phyloP scores from a whole-genome alignment of 2,797 vertebrate species.

The Fistularia tabacaria region DNA sequence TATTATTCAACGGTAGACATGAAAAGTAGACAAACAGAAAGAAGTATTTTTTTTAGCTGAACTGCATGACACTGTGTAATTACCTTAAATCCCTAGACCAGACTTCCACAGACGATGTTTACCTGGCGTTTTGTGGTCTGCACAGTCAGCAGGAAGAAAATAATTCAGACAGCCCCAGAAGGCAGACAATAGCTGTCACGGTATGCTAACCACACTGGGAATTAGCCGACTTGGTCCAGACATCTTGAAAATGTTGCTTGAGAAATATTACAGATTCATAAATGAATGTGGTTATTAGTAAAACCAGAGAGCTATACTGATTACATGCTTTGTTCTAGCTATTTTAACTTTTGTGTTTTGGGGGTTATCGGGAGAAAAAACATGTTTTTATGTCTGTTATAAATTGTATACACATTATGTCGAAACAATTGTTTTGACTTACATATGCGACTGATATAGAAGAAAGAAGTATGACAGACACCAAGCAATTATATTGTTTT shows the following conservation, averaged over 20 bases:
- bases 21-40: no score
- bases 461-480: no score
- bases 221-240: conserved; percentile 15
- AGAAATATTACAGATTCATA: not conserved
- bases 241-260: conserved; percentile 7
- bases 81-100: conserved; percentile 53
- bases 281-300: not conserved
- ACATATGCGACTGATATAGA: no score
- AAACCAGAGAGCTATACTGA: not conserved
- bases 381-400: no score
- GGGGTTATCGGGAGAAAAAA: no score
- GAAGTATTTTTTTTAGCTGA: conserved; percentile 17
- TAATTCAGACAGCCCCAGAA: conserved; percentile 39
- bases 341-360: no score
- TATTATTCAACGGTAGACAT: no score
- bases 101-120: conserved; percentile 62
- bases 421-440: no score
- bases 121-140: conserved; percentile 51
- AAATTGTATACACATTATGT: no score
- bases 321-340: no score
- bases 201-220: conserved; percentile 29
- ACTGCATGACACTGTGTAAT: conserved; percentile 53
- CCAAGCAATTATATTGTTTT: no score
- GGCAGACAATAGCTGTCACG: conserved; percentile 30
- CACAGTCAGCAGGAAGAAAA: conserved; percentile 50